Conservation (phyloP, 2,113 vertebrate species). For the Mugil cephalus region DNA sequence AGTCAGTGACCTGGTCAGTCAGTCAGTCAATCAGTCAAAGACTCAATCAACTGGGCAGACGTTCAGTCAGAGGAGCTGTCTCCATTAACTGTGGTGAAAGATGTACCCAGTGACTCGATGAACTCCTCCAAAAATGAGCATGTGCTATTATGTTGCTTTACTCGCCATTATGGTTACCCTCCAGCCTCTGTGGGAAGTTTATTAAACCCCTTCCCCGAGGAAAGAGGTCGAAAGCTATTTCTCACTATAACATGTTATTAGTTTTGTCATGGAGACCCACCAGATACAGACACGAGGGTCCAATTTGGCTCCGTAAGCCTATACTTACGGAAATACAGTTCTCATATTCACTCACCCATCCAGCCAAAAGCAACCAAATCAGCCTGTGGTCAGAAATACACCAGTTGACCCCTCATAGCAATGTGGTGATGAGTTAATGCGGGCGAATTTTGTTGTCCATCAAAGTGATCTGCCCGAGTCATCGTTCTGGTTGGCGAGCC, state of each 20-base stretch:
- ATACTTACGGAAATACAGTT: constrained; percentile 62
- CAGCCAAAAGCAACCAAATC: constrained; percentile 61
- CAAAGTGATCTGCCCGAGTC: constrained; percentile 32
- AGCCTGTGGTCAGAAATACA: constrained; percentile 55
- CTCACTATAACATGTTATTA: constrained; percentile 65
- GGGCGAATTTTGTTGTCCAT: constrained; percentile 28
- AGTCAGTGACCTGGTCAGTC: constrained; percentile 22
- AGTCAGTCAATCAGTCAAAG: constrained; percentile 10
- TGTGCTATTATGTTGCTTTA: constrained; percentile 46
- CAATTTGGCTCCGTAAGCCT: constrained; percentile 53
- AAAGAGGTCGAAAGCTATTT: constrained; percentile 60
- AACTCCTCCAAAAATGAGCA: constrained; percentile 35
- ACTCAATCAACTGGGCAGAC: constrained; percentile 28
- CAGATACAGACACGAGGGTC: constrained; percentile 37
- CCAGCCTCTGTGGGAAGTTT: constrained; percentile 38
- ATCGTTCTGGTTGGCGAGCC: background rate
- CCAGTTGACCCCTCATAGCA: constrained; percentile 56
- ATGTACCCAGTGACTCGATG: constrained; percentile 48
- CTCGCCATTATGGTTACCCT: constrained; percentile 40
- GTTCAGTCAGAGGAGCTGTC: constrained; percentile 10
- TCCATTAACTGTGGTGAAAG: constrained; percentile 41
- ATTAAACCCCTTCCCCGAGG: constrained; percentile 43
- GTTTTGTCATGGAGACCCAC: constrained; percentile 50
- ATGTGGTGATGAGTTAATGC: constrained; percentile 46
- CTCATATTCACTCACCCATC: constrained; percentile 46